Evolutionary conservation across 2,888 invertebrate species (phyloP), one percentile per base, ranked within the genome.

Genomic region (Cerastis rubricosa): DNA sequence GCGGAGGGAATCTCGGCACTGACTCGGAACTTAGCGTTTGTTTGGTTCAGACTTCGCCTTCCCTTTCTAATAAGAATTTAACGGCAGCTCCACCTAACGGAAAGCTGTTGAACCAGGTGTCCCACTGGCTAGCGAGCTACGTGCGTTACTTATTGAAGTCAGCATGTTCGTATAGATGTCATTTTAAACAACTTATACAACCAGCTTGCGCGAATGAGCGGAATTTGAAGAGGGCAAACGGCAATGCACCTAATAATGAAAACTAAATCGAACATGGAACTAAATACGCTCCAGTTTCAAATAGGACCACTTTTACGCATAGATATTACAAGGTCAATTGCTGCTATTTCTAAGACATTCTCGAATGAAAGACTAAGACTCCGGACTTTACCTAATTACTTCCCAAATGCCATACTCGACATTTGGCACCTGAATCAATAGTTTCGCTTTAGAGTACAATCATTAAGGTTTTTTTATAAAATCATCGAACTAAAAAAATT

Each of bases 1-100:
- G 80, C 85, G 87, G 91, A 91, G 91, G 92, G 91, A 94, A 93
- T 94, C 94, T 93, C 95, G 94, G 92, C 91, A 94, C 95, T 94
- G 92, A 91, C 90, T 70, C 74, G 67, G 83, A 79, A 86, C 84
- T 76, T 74, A 74, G 79, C 90, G 89, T 91, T 93, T 94, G 94
- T 94, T 94, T 93, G 91, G 91, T 83, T 83, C 83, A 86, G 79
- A 85, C 91, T 87, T 87, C 89, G 91, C 93, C 92, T 90, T 95
- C 95, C 93, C 95, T 94, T 93, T 95, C 94, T 91, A 91, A 88
- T 91, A 73, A 77, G 83, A 81, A 67, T 74, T 86, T 81, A 74
- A 65, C 70, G 61, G 77, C 78, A 89, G 81, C 92, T 92, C 93
- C 95, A 93, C 92, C 95, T 95, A 80, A 78, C 80, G 85, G 40